These are phyloP conservation scores for Aurelia sp. DNA, from an alignment of 30 jellyfish, hydroid and myxozoan genomes.

Conservation along the genomic window DNA sequence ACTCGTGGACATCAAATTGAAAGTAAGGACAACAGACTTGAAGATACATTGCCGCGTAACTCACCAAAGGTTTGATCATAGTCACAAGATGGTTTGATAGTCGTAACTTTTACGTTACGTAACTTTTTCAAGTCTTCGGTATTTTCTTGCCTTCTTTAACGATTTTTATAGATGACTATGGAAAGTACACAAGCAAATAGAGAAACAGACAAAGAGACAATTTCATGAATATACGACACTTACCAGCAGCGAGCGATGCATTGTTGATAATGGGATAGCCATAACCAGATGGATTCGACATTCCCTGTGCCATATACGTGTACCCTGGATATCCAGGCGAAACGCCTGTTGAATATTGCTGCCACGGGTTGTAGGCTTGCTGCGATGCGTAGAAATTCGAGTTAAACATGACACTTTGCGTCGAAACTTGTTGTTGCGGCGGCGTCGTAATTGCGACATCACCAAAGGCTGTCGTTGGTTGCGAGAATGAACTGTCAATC, in stretches of 20 bases:
- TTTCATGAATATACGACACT: background rate
- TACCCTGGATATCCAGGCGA: conserved; percentile 53
- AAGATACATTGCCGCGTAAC: no score
- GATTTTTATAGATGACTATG: no score
- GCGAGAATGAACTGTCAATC: conserved; percentile 47
- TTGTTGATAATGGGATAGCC: conserved; percentile 65
- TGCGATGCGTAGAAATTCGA: conserved; percentile 68
- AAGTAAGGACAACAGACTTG: no score
- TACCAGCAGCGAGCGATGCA: conserved; percentile 68
- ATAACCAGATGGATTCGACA: conserved; percentile 38
- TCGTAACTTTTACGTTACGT: no score
- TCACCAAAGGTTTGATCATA: no score
- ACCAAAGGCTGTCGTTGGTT: conserved; percentile 62
- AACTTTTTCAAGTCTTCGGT: no score
- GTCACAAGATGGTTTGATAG: no score
- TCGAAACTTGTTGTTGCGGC: conserved; percentile 46
- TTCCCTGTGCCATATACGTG: conserved; percentile 52
- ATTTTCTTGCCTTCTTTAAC: no score
- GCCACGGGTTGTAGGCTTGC: conserved; percentile 67
- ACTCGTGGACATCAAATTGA: no score
- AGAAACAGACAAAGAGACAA: no score
- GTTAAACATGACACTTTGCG: conserved; percentile 65
- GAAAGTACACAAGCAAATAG: no score
- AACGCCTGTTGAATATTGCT: conserved; percentile 46
- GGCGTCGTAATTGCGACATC: conserved; percentile 50